phyloP scores from a whole-genome alignment of 2,797 vertebrate species.

The Lepilemur septentrionalis region DNA sequence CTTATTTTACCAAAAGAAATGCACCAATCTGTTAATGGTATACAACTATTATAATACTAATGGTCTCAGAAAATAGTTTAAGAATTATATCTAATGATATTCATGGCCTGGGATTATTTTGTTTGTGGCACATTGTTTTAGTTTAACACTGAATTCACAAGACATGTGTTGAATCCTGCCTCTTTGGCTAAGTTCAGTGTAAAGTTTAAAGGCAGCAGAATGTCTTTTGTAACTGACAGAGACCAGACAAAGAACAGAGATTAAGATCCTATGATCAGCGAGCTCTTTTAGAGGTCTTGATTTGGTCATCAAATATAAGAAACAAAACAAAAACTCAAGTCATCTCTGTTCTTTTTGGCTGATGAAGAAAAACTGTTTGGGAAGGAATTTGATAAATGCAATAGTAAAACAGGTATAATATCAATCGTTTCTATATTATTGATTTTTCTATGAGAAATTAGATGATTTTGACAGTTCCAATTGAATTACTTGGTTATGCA shows the following conservation, averaged over 20 bases:
- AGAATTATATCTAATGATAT: background rate
- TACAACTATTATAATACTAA: background rate
- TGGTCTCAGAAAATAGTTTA: background rate
- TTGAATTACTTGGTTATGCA: background rate
- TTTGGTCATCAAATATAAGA: background rate
- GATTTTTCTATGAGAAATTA: background rate
- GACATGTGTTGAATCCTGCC: background rate
- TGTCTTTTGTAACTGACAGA: background rate
- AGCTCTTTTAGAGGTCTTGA: background rate
- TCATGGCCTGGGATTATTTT: background rate
- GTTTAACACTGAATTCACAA: background rate
- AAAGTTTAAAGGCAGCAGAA: constrained; percentile 6
- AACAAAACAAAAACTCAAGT: background rate
- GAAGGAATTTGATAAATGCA: background rate
- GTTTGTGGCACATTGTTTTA: background rate
- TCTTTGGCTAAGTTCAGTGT: background rate
- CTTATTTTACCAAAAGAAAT: background rate
- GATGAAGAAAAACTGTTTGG: background rate
- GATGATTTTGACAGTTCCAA: background rate
- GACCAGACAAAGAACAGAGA: background rate
- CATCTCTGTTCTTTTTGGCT: background rate
- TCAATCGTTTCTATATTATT: background rate
- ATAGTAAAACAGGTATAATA: background rate
- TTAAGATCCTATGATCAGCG: background rate
- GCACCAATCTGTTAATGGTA: background rate